Evolutionary conservation across 2,113 vertebrate species (phyloP), one percentile per base, ranked within the genome.

Genomic region (Sclerurus mexicanus): DNA sequence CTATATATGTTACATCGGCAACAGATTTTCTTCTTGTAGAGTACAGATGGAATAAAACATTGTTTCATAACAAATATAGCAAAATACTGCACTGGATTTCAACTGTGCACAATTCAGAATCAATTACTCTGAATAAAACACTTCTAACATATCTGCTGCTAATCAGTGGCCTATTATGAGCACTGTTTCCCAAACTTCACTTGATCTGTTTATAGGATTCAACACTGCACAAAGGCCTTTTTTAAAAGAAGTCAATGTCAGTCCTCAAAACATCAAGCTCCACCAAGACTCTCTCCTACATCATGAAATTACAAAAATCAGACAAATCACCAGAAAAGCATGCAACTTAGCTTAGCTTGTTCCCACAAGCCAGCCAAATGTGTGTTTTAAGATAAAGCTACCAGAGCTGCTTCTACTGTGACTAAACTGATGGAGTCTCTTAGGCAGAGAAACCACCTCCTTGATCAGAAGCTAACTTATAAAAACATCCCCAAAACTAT

Each of bases 31-130:
- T 67, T 91, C 86, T 86, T 91, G 63, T 83, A 83, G 66, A 42
- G 56, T 92, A 58, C 96, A 97, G 95, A 96, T 96, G 95, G 96
- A 92, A 91, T 80, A 95, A 83, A 96, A 93, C 53, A 77, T 52
- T 90, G 91, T 96, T 96, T 96, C 89, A 46, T 55, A 97, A 96
- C 94, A 96, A 97, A 95, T 87, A 95, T 0, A 66, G 66, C 77
- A 93, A 93, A 95, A 95, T 71, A 95, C 69, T 56, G 77, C 33
- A 91, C 64, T 4, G 20, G 37, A 95, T 94, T 95, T 76, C 84
- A 86, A 89, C 73, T 44, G 68, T 20, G 67, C 63, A 39, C 75
- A 63, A 91, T 44, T 68, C 78, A 91, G 49, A 87, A 91, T 6
- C 31, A 76, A 30, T 40, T 66, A 58, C 17, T 53, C 59, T 17